A percentile compares a stretch with the other conserved stretches of the same genome.
These are phyloP conservation scores for Neodon shergylaensis DNA, from an alignment of 2,113 vertebrate genomes.

Conservation along the genomic window DNA sequence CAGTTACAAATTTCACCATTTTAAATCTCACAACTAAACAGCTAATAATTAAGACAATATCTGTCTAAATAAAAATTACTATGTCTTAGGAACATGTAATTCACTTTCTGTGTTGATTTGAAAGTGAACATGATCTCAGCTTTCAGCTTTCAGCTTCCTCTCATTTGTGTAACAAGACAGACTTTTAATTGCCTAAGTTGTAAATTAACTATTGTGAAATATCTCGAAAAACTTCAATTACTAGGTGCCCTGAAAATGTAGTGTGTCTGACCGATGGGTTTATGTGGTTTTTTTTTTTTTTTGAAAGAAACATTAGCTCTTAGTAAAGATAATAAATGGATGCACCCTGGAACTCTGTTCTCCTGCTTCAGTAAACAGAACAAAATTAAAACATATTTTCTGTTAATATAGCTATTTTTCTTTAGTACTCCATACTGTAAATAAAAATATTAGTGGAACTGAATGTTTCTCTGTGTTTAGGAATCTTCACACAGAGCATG, in stretches of 20 bases:
- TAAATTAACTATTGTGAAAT: constrained; percentile 70
- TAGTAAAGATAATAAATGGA: constrained; percentile 58
- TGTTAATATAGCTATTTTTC: constrained; percentile 72
- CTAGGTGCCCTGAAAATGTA: constrained; percentile 30
- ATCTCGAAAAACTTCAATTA: constrained; percentile 19
- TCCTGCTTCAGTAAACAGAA: constrained; percentile 46
- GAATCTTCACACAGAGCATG: constrained; percentile 59
- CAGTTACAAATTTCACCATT: not conserved
- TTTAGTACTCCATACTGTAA: constrained; percentile 69
- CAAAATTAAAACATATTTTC: constrained; percentile 54
- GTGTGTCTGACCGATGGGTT: constrained; percentile 30
- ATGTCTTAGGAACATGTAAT: not conserved
- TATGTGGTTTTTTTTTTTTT: not conserved
- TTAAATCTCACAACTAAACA: not conserved
- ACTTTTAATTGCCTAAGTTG: constrained; percentile 66
- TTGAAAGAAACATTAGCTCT: constrained; percentile 8
- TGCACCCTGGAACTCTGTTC: constrained; percentile 69
- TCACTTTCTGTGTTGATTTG: not conserved
- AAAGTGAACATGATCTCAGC: not conserved
- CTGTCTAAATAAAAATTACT: constrained; percentile 24
- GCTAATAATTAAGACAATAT: not conserved
- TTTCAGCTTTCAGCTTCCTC: constrained; percentile 52
- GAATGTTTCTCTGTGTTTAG: constrained; percentile 47
- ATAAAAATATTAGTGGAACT: constrained; percentile 65
- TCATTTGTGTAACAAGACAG: constrained; percentile 74